Percentiles rank a stretch among this genome's conserved stretches.
These are phyloP conservation scores for Toxotes chatareus DNA, from an alignment of 2,113 vertebrate genomes.

Conservation along the genomic window DNA sequence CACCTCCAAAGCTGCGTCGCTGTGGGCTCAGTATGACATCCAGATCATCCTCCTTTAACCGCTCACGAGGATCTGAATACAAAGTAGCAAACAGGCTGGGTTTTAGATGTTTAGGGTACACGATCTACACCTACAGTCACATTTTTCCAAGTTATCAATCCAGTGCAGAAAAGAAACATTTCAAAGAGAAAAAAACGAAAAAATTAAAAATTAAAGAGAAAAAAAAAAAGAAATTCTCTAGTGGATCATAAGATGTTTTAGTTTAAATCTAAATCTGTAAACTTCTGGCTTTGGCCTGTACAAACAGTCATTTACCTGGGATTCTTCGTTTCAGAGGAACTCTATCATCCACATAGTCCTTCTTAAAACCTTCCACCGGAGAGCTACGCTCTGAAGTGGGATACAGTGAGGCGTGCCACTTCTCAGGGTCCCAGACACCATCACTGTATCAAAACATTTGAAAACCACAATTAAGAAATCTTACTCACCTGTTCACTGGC, in stretches of 20 bases:
- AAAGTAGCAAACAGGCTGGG: neutral
- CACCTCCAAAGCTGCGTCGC: constrained; percentile 96
- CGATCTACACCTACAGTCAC: neutral
- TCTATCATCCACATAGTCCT: constrained; percentile 91
- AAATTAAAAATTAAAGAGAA: no score
- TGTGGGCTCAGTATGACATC: constrained; percentile 97
- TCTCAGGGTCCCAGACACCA: constrained; percentile 98
- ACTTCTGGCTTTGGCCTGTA: neutral
- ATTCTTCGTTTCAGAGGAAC: constrained; percentile 92
- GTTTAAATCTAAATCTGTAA: neutral
- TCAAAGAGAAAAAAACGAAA: no score
- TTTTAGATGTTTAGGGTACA: neutral
- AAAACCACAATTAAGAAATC: neutral
- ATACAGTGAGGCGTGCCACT: constrained; percentile 98
- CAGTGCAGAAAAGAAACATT: neutral
- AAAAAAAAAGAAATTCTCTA: no score
- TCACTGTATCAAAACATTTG: constrained; percentile 83
- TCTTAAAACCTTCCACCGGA: constrained; percentile 92
- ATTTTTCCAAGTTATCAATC: neutral
- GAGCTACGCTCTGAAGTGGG: constrained; percentile 92
- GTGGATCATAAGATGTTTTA: neutral
- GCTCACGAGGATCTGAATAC: constrained; percentile 92
- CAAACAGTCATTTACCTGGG: constrained; percentile 84
- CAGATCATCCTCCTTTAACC: constrained; percentile 96
- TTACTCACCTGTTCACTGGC: neutral